Conservation (phyloP, 1,140 invertebrate species). For the Tetraneura akinire region DNA sequence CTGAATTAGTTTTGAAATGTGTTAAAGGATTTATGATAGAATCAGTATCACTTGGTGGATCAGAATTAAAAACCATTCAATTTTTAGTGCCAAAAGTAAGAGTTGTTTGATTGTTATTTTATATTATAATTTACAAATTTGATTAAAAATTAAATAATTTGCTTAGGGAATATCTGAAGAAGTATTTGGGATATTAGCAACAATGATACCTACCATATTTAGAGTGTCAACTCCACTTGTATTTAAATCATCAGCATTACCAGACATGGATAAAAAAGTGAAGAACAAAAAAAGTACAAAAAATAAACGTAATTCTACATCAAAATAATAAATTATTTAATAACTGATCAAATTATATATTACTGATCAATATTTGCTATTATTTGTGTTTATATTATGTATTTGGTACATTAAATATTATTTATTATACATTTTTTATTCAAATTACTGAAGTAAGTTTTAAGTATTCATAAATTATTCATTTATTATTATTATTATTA, state of each 20-base stretch:
- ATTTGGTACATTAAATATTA: too few relatives aligned
- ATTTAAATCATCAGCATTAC: constrained; percentile 61
- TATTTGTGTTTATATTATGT: background rate
- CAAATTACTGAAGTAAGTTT: background rate
- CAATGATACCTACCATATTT: constrained; percentile 88
- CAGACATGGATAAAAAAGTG: background rate
- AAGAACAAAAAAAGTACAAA: constrained; percentile 46
- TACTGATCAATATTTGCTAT: background rate
- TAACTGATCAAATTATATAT: constrained; percentile 31
- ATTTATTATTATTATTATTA: background rate
- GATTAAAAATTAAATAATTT: constrained; percentile 20
- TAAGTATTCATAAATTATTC: background rate
- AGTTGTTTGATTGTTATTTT: constrained; percentile 3
- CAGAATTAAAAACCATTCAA: constrained; percentile 85
- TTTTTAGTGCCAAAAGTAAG: constrained; percentile 77
- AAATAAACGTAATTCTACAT: constrained; percentile 13
- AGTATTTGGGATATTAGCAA: constrained; percentile 79
- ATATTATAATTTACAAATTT: constrained; percentile 6
- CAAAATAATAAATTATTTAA: constrained; percentile 26
- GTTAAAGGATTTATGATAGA: constrained; percentile 99
- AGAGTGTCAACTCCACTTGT: constrained; percentile 85
- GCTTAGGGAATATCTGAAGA: constrained; percentile 61
- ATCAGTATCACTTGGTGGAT: constrained; percentile 88
- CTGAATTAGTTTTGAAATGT: constrained; percentile 97
- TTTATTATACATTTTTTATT: background rate